phyloP scores from a whole-genome alignment of 2,888 invertebrate genomes.

The Embidobia sp. region DNA sequence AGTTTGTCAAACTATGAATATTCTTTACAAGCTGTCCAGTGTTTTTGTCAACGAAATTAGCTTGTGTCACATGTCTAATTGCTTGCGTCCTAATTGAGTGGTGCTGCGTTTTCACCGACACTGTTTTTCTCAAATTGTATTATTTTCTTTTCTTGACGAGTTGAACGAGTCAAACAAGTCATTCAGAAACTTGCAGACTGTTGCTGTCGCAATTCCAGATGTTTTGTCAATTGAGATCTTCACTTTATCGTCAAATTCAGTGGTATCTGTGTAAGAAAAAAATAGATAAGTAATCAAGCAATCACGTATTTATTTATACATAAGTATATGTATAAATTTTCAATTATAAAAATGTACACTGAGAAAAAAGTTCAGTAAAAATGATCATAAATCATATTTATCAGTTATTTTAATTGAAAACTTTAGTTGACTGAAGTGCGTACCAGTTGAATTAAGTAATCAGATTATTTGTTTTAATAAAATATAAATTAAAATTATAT shows the following conservation, averaged over 20 bases:
- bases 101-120: background rate
- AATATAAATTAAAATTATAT: no score
- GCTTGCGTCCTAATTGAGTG: constrained; percentile 2
- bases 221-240: background rate
- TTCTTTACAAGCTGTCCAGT: background rate
- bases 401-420: no score
- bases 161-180: constrained; percentile 11
- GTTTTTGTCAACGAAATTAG: constrained; percentile 4
- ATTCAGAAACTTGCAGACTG: constrained; percentile 9
- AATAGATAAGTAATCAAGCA: background rate
- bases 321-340: no score
- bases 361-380: no score
- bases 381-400: background rate
- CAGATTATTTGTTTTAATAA: no score
- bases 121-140: constrained; percentile 5
- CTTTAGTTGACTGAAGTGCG: no score
- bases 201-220: constrained; percentile 4
- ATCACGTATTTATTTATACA: no score
- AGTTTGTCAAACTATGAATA: constrained; percentile 4
- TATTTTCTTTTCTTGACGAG: background rate
- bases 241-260: background rate
- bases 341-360: no score
- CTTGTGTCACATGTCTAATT: background rate
- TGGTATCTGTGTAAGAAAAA: background rate
- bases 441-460: no score